These are phyloP conservation scores for Napeogenes sylphis DNA, from an alignment of 2,888 invertebrate species.

Conservation along the genomic window DNA sequence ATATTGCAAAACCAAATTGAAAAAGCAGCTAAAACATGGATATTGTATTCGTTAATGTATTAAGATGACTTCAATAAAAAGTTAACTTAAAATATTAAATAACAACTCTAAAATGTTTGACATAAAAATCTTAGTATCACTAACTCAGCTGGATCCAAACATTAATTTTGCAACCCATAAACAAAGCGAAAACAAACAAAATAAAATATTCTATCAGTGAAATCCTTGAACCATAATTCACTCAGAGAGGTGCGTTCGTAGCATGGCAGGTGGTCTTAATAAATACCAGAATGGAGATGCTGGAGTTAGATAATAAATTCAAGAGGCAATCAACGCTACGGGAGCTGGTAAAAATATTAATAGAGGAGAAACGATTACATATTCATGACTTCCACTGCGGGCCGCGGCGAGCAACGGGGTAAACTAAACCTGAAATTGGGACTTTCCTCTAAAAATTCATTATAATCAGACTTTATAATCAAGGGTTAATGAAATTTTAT, in stretches of 20 bases:
- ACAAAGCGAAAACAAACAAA: conserved; percentile 52
- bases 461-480: conserved; percentile 17
- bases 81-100: no score
- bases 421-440: conserved; percentile 58
- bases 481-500: conserved; percentile 10
- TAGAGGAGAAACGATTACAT: conserved; percentile 75
- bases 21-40: no score
- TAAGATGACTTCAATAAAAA: no score
- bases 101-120: neutral
- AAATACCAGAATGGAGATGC: conserved; percentile 75
- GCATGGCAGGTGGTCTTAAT: conserved; percentile 76
- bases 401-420: conserved; percentile 40
- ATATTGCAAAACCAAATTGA: no score
- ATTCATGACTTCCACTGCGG: conserved; percentile 68
- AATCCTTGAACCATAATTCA: conserved; percentile 71
- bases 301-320: conserved; percentile 75
- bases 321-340: conserved; percentile 77
- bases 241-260: conserved; percentile 58
- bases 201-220: conserved; percentile 76
- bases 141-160: conserved; percentile 21
- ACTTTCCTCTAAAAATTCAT: conserved; percentile 31
- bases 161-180: conserved; percentile 52
- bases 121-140: conserved; percentile 5
- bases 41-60: no score
- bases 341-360: conserved; percentile 76